Base-by-base conservation (phyloP, 2,888 invertebrate species). In the Cosmopolites sordidus region DNA sequence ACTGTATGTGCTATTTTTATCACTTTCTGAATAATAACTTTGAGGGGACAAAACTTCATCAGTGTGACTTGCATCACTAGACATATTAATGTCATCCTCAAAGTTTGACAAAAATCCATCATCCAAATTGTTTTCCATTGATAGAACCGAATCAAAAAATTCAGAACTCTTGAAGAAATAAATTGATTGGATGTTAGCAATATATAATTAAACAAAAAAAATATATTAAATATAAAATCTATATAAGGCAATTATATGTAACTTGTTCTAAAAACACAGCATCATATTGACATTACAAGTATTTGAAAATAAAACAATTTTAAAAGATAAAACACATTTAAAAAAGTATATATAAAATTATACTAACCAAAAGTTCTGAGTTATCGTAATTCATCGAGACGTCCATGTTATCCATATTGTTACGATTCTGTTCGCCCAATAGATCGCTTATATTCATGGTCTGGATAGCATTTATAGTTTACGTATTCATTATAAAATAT, bases 141-240 rank as follows among this genome's bases (percentile, higher is more conserved):
- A 83, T 68, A 86, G 80, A 50, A 87, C 83, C 2, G 80, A 79
- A 64, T 86, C 84, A 66, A 87, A 80, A 64, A 87, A 78, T 59
- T 86, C 83, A 67, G 66, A 75, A 63, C 78, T 79, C 71, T 56
- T n/a, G n/a, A n/a, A n/a, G n/a, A n/a, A n/a, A n/a, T n/a, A n/a
- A n/a, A n/a, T n/a, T n/a, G n/a, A n/a, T n/a, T n/a, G n/a, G n/a
- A n/a, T n/a, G n/a, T n/a, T n/a, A n/a, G n/a, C n/a, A n/a, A n/a
- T n/a, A n/a, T n/a, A n/a, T n/a, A n/a, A n/a, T n/a, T n/a, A n/a
- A n/a, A n/a, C n/a, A 29, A 8, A 29, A 29, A 8, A 8, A 29
- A 29, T 29, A 29, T 8, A 29, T 11, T 29, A 6, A 29, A 29
- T 11, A 11, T 29, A 29, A 29, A 29, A 29, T 29, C 6, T 29